phyloP scores from a whole-genome alignment of 2,113 vertebrate genomes.

The Nothoprocta pentlandii region DNA sequence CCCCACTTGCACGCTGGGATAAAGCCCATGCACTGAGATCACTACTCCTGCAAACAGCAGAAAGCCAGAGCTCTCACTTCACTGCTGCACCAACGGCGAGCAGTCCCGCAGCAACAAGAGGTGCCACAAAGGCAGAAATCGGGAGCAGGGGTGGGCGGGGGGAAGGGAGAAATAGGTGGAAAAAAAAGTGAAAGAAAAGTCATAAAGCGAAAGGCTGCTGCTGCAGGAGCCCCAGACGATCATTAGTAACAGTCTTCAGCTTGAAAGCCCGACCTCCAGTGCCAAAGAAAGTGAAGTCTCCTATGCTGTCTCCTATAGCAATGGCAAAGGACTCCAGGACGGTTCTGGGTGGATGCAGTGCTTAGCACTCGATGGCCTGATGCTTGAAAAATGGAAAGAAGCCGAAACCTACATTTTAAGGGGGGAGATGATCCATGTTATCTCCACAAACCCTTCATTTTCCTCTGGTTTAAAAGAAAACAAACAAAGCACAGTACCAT shows the following conservation, averaged over 20 bases:
- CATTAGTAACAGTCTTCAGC: background rate
- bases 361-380: background rate
- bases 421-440: background rate
- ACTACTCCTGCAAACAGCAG: background rate
- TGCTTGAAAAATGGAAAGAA: background rate
- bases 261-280: background rate
- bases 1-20: background rate
- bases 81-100: background rate
- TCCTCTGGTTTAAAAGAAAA: background rate
- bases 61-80: background rate
- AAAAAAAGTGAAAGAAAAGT: background rate
- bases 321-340: background rate
- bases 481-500: background rate
- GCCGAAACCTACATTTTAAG: background rate
- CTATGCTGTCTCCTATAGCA: background rate
- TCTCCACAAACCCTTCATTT: background rate
- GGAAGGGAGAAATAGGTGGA: background rate
- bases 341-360: background rate
- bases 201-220: background rate
- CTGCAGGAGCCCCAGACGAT: background rate
- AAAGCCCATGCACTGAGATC: background rate
- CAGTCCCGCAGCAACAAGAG: background rate
- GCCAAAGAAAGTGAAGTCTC: background rate
- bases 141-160: no score
- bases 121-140: background rate